A percentile compares a stretch with the other conserved stretches of the same genome.
Conservation (phyloP, 2,888 invertebrate species). For the Lochmaea capreae region DNA sequence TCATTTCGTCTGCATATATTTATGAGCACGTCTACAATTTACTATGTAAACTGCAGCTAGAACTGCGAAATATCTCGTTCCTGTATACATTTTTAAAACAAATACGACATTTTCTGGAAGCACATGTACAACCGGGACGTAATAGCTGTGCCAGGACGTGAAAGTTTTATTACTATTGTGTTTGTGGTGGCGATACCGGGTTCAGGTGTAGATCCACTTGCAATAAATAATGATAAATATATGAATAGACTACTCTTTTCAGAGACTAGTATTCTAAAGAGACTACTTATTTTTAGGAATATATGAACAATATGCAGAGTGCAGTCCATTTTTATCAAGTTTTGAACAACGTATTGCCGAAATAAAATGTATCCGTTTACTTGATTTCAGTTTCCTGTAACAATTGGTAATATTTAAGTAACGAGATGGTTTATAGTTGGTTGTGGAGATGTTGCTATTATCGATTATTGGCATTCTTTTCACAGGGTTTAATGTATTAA, state of each 20-base stretch:
- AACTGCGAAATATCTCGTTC: constrained; percentile 44
- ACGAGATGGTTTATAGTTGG: no score
- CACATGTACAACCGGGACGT: constrained; percentile 56
- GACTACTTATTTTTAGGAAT: not conserved
- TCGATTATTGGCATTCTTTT: no score
- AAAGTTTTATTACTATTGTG: constrained; percentile 60
- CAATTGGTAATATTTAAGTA: no score
- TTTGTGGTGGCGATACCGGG: constrained; percentile 49
- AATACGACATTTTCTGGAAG: constrained; percentile 56
- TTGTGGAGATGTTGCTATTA: no score
- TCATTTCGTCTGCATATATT: constrained; percentile 36
- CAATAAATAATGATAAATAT: constrained; percentile 54
- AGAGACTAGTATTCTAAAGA: not conserved
- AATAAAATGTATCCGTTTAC: no score
- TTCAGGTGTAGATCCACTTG: constrained; percentile 51
- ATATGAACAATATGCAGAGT: not conserved
- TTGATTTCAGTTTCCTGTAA: no score
- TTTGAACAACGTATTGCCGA: not conserved
- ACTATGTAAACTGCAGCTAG: constrained; percentile 42
- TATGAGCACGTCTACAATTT: constrained; percentile 38
- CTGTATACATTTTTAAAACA: constrained; percentile 58
- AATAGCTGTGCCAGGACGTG: constrained; percentile 57
- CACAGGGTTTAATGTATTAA: no score
- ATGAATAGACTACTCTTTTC: constrained; percentile 31
- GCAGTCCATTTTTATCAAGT: not conserved